Conservation (phyloP, 2,113 vertebrate genomes). For the Hystrix cristata region DNA sequence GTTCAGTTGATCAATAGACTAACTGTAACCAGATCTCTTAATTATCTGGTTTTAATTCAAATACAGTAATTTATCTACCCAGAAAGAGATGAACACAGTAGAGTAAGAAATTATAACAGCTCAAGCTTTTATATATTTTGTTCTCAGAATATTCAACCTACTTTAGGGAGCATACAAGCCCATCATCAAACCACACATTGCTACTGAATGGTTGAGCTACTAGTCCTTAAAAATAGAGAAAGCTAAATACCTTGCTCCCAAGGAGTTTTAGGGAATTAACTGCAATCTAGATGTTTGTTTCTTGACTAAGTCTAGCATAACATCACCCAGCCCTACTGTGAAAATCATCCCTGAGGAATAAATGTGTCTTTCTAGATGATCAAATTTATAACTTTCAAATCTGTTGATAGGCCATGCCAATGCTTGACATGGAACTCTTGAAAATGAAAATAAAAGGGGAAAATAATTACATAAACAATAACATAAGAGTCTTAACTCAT, state of each 20-base stretch:
- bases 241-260: not conserved
- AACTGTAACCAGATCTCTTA: not conserved
- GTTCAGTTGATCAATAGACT: not conserved
- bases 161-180: not conserved
- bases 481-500: not conserved
- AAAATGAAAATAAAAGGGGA: not conserved
- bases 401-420: not conserved
- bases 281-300: not conserved
- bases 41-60: not conserved
- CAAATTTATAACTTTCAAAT: not conserved
- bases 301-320: not conserved
- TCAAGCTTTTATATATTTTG: not conserved
- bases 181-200: not conserved
- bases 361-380: not conserved
- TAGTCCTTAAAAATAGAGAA: not conserved
- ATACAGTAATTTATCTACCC: not conserved
- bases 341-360: not conserved
- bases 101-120: not conserved
- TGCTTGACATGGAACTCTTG: not conserved
- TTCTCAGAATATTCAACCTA: not conserved
- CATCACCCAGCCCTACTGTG: not conserved
- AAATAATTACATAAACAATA: not conserved
- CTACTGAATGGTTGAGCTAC: not conserved
- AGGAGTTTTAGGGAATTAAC: not conserved
- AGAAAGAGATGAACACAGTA: not conserved